A percentile compares a stretch with the other conserved stretches of the same genome.
Evolutionary conservation across 2,888 invertebrate species (phyloP).

Genomic region (Zelleria hepariella): DNA sequence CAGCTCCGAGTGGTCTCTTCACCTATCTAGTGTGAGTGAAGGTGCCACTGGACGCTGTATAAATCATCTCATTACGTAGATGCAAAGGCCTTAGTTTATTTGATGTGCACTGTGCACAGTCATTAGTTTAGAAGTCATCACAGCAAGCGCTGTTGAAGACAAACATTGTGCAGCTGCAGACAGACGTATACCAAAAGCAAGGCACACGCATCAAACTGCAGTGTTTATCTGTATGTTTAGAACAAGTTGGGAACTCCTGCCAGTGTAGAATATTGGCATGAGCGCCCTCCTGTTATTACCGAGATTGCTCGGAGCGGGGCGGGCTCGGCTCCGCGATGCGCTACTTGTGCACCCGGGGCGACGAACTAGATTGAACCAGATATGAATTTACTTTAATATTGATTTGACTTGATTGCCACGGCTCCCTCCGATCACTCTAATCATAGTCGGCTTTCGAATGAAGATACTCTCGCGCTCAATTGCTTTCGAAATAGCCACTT

Average conservation of each 20-base stretch:
- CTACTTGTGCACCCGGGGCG: conserved; percentile 13
- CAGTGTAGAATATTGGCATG: conserved; percentile 24
- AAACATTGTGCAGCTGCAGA: background rate
- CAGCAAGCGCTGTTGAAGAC: background rate
- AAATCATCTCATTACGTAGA: no score
- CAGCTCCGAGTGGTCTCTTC: no score
- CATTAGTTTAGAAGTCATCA: background rate
- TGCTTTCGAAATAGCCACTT: background rate
- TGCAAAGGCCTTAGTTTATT: no score
- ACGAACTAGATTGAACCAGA: conserved; percentile 8
- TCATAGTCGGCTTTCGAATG: conserved; percentile 7
- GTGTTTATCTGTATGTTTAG: conserved; percentile 6
- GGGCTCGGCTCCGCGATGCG: conserved; percentile 13
- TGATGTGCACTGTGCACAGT: no score
- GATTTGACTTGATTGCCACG: conserved; percentile 10
- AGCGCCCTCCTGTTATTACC: conserved; percentile 25
- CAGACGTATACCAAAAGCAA: background rate
- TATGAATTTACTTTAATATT: conserved; percentile 11
- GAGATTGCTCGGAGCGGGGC: conserved; percentile 21
- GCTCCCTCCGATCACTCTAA: conserved; percentile 5
- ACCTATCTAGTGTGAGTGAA: no score
- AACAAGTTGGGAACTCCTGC: conserved; percentile 5
- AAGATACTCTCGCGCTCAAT: background rate
- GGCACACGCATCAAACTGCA: background rate
- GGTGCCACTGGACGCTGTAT: no score